phyloP scores from a whole-genome alignment of 2,888 invertebrate species.

The Brenthis hecate region DNA sequence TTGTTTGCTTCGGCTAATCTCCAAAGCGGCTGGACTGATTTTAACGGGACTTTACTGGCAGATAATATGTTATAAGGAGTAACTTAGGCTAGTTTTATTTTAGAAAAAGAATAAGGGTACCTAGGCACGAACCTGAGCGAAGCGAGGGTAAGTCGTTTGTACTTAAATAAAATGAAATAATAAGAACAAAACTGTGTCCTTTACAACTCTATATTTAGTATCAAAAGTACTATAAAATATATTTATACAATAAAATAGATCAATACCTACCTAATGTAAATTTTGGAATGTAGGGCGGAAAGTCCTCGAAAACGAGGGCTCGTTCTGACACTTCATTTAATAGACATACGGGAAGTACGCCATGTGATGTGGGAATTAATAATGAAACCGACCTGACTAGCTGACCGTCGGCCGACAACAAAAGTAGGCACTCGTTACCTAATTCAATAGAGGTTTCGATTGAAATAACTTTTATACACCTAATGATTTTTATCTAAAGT shows the following conservation, averaged over 20 bases:
- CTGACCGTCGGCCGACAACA: constrained; percentile 17
- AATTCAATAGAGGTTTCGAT: constrained; percentile 13
- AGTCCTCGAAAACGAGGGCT: constrained; percentile 12
- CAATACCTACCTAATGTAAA: neutral
- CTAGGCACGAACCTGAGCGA: no score
- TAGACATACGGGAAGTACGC: constrained; percentile 14
- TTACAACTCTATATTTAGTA: no score
- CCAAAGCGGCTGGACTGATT: no score
- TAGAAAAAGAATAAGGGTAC: no score
- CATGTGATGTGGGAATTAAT: constrained; percentile 18
- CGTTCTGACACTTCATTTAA: constrained; percentile 21
- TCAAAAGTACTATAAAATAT: no score
- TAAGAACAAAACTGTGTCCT: no score
- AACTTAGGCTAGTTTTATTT: no score
- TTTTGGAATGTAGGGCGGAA: constrained; percentile 3
- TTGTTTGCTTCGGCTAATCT: no score
- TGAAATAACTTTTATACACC: constrained; percentile 4
- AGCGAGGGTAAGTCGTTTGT: no score
- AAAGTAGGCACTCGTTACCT: constrained; percentile 16
- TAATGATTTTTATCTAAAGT: neutral
- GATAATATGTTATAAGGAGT: no score
- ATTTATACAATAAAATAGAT: neutral
- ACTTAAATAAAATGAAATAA: no score
- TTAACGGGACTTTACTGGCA: no score
- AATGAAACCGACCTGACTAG: constrained; percentile 22